Conservation (phyloP, 2,888 invertebrate genomes). For the Nebria brevicollis region DNA sequence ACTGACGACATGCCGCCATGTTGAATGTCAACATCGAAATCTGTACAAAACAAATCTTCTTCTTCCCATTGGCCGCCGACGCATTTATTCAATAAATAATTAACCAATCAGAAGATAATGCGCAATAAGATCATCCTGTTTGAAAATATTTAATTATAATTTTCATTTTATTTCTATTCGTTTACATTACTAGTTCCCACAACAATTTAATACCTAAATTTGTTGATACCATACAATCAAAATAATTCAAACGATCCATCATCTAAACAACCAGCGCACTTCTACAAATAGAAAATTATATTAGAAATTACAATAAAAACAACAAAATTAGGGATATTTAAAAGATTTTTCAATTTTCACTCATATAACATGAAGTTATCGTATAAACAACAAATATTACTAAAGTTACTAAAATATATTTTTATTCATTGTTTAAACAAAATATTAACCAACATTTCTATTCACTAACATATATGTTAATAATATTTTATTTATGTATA, state of each 20-base stretch:
- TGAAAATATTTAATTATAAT: conserved; percentile 42
- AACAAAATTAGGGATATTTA: neutral
- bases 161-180: conserved; percentile 1
- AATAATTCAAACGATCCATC: neutral
- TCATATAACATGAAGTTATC: conserved; percentile 28
- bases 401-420: neutral
- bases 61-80: conserved; percentile 43
- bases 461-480: neutral
- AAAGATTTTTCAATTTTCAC: neutral
- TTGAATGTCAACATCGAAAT: conserved; percentile 80
- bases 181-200: neutral
- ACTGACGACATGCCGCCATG: conserved; percentile 96
- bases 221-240: neutral
- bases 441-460: conserved; percentile 17
- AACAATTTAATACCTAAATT: neutral
- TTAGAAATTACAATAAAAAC: neutral
- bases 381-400: conserved; percentile 15
- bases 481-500: neutral
- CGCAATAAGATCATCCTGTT: conserved; percentile 47
- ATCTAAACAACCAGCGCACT: too few species aligned
- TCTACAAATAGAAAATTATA: neutral
- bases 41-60: conserved; percentile 56
- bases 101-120: conserved; percentile 45
- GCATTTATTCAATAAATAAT: conserved; percentile 48
- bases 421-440: neutral